A percentile compares a stretch with the other conserved stretches of the same genome.
Evolutionary conservation across 2,888 invertebrate species (phyloP).

Genomic region (Trichopoda pennipes): DNA sequence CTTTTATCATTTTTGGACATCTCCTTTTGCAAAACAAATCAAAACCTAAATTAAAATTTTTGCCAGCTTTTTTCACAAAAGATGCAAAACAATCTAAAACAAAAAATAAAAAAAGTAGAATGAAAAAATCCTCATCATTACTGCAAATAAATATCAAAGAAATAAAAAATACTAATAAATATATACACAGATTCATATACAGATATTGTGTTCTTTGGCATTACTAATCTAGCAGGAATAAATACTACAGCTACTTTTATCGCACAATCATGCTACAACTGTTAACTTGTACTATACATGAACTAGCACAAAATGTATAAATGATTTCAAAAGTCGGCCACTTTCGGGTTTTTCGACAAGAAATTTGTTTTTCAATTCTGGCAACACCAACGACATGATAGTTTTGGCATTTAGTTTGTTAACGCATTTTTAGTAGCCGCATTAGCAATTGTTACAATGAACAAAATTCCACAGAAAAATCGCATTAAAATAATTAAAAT

Average conservation of each 20-base stretch:
- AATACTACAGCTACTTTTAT: background rate
- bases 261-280: background rate
- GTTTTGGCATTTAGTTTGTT: too few species aligned
- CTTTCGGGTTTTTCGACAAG: too few species aligned
- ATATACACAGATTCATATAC: conserved; percentile 16
- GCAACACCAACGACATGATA: too few species aligned
- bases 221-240: conserved; percentile 22
- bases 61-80: conserved; percentile 56
- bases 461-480: too few species aligned
- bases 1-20: conserved; percentile 49
- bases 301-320: background rate
- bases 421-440: too few species aligned
- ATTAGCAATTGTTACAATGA: too few species aligned
- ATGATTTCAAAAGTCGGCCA: too few species aligned
- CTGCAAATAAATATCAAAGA: conserved; percentile 61
- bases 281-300: background rate
- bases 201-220: conserved; percentile 53
- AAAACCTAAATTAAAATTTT: conserved; percentile 66
- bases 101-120: conserved; percentile 12
- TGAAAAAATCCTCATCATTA: conserved; percentile 38
- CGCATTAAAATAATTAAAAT: too few species aligned
- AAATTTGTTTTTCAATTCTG: too few species aligned
- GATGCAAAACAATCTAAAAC: conserved; percentile 31
- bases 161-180: conserved; percentile 16
- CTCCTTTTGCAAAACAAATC: conserved; percentile 33